Base-by-base conservation (phyloP, 2,888 invertebrate species). In the Aphidius colemani region DNA sequence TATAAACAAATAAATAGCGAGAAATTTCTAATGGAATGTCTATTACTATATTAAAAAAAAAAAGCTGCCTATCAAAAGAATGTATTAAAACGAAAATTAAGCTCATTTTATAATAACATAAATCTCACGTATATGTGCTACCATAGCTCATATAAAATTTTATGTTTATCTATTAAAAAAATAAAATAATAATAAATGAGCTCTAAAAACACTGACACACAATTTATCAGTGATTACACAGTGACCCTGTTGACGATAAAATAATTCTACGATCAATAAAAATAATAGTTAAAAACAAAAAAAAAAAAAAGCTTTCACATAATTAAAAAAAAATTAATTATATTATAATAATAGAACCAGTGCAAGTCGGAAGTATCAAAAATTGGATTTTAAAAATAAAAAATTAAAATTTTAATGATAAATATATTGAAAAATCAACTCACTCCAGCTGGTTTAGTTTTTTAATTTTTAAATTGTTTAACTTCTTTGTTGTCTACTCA, bases 111-210 rank as follows among this genome's bases (percentile, higher is more conserved):
- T 30, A 30, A 67, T 60, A 57, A 51, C 55, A 61, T 44, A 51
- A 65, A 51, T 50, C 46, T 43, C 55, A 56, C 59, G 59, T 55
- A 57, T 18, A 57, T 59, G 46, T 58, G 59, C 50, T 57, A 57
- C 51, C 46, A 44, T 53, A 45, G 46, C 46, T 61, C 57, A 58
- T 65, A 61, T 61, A 61, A 65, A 61, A 61, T 61, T 51, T 59
- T 56, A 55, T 56, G 60, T n/a, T 64, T 59, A n/a, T 57, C 60
- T 58, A 65, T 65, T 61, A 53, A 50, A 60, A 60, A 56, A 56
- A 65, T 65, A 53, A 65, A 61, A 65, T 30, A 61, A 61, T 30
- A 30, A 30, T 30, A 58, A 44, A 61, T 57, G 57, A 46, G 48
- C 45, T 39, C 51, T 44, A 46, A 50, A 57, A 61, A 58, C 53